Percentiles rank a stretch among this genome's conserved stretches.
phyloP scores from a whole-genome alignment of 2,113 vertebrate genomes.

The Clarias gariepinus region DNA sequence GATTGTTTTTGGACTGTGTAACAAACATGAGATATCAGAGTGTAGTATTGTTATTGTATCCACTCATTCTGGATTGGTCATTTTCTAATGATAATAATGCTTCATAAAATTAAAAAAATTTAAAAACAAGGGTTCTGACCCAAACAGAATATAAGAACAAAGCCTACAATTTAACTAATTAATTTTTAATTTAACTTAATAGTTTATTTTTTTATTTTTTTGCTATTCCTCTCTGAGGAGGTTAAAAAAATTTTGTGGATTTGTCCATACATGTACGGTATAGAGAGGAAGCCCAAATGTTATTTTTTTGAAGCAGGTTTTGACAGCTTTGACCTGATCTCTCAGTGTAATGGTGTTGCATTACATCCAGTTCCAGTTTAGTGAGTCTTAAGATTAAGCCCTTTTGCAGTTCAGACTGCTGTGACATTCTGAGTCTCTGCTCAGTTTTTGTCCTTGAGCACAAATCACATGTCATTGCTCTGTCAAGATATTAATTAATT shows the following conservation, averaged over 20 bases:
- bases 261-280: slow-evolving; percentile 37
- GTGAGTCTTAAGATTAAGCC: slow-evolving; percentile 71
- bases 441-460: slow-evolving; percentile 65
- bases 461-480: slow-evolving; percentile 43
- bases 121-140: not conserved
- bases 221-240: slow-evolving; percentile 42
- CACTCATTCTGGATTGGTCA: not conserved
- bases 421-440: slow-evolving; percentile 66
- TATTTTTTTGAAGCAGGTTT: slow-evolving; percentile 63
- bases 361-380: slow-evolving; percentile 74
- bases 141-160: not conserved
- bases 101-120: not conserved
- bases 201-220: not conserved
- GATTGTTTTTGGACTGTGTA: slow-evolving; percentile 18
- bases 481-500: slow-evolving; percentile 48
- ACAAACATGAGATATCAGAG: slow-evolving; percentile 3
- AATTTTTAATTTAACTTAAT: not conserved
- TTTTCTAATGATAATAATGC: not conserved
- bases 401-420: slow-evolving; percentile 69
- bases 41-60: not conserved
- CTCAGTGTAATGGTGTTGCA: slow-evolving; percentile 65
- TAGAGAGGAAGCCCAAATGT: slow-evolving; percentile 51
- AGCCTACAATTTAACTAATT: not conserved
- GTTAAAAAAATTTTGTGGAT: slow-evolving; percentile 56
- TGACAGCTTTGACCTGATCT: slow-evolving; percentile 61